These are phyloP conservation scores for Palythoa caribaeorum DNA, from an alignment of 92 coral and sea anemone genomes.

Conservation along the genomic window DNA sequence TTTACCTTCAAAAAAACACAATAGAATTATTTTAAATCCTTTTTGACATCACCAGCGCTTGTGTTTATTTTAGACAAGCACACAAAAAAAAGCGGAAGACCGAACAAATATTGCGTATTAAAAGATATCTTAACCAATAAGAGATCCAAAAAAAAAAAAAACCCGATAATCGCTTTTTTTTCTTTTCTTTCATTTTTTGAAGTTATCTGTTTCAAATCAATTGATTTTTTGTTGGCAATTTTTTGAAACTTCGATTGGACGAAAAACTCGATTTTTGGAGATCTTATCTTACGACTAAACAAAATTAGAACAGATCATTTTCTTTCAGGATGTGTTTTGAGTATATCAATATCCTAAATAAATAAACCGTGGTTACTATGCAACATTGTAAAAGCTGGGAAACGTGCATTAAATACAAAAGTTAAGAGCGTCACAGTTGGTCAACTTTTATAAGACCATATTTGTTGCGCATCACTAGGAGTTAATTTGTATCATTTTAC, in stretches of 20 bases:
- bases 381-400: background rate
- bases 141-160: background rate
- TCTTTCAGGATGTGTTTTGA: background rate
- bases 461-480: background rate
- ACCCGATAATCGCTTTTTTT: background rate
- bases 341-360: background rate
- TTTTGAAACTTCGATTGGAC: background rate
- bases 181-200: background rate
- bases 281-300: background rate
- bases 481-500: background rate
- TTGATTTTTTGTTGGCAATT: background rate
- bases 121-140: background rate
- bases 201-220: background rate
- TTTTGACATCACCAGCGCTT: background rate
- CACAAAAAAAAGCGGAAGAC: too few species aligned
- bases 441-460: background rate
- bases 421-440: background rate
- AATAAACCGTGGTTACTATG: slow-evolving; percentile 16
- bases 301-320: background rate
- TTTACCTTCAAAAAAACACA: background rate
- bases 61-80: background rate
- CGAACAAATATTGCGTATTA: background rate
- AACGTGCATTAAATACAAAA: slow-evolving; percentile 2
- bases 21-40: background rate
- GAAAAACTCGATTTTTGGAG: background rate